A percentile compares a stretch with the other conserved stretches of the same genome.
These are phyloP conservation scores for Aphrocallistes beatrix DNA, from an alignment of 37 sponge, comb jelly and placozoan species.

Conservation along the genomic window DNA sequence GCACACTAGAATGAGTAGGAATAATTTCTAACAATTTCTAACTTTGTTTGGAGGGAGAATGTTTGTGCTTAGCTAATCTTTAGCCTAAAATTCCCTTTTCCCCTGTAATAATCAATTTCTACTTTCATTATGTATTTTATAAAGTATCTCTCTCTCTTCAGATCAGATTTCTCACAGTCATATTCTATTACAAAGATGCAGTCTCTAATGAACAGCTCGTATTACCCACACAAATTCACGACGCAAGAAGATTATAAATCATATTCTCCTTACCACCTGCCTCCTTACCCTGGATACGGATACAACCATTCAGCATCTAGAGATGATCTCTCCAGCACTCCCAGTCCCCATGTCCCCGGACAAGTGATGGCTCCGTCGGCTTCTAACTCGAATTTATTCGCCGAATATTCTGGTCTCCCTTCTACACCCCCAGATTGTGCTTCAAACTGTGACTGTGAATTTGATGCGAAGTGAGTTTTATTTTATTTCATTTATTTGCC, in stretches of 20 bases:
- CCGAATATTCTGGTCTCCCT: background rate
- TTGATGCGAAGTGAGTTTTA: background rate
- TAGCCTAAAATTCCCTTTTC: too few species aligned
- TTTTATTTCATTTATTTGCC: too few species aligned
- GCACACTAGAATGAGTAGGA: too few species aligned
- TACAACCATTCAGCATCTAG: background rate
- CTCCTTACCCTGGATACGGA: background rate
- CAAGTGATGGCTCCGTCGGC: background rate
- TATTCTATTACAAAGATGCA: too few species aligned
- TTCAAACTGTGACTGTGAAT: slow-evolving; percentile 9
- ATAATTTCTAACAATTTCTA: too few species aligned
- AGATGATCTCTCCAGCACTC: slow-evolving; percentile 1
- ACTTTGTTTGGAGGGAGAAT: too few species aligned
- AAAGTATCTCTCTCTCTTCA: too few species aligned
- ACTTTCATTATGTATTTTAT: too few species aligned
- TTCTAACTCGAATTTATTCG: background rate
- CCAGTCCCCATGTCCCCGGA: background rate
- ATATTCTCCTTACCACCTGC: background rate
- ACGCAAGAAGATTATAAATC: background rate
- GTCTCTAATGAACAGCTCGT: background rate
- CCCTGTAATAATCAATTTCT: too few species aligned
- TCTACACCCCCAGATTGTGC: slow-evolving; percentile 8
- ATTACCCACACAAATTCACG: background rate
- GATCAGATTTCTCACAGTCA: too few species aligned
- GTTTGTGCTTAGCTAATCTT: too few species aligned